Percentiles rank a stretch among this genome's conserved stretches.
Conservation (phyloP, 2,888 invertebrate species). For the Agrenia bidenticulata region DNA sequence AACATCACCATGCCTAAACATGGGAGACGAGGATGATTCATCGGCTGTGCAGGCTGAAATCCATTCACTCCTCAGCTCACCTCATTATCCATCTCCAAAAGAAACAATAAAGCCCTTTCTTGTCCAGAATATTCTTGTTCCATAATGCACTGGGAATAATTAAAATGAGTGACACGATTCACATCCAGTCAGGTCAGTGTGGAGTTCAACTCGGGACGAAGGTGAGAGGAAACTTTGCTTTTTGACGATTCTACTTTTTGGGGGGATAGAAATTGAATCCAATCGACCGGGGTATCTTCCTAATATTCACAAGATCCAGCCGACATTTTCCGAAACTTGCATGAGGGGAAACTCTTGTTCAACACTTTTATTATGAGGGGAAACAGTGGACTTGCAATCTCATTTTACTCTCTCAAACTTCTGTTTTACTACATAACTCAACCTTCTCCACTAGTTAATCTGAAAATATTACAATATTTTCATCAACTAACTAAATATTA, state of each 20-base stretch:
- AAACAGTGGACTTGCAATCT: not conserved
- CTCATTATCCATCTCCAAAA: not conserved
- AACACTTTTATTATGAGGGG: not conserved
- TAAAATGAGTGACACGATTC: slow-evolving; percentile 10
- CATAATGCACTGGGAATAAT: not conserved
- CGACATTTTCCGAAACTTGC: slow-evolving; percentile 11
- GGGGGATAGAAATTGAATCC: slow-evolving; percentile 5
- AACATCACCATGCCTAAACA: no score
- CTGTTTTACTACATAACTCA: not conserved
- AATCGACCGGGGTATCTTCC: slow-evolving; percentile 1
- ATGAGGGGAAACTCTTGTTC: not conserved
- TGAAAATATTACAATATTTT: not conserved
- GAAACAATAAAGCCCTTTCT: not conserved
- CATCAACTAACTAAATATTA: not conserved
- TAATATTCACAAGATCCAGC: slow-evolving; percentile 4
- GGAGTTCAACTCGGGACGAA: not conserved
- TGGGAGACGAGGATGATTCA: not conserved
- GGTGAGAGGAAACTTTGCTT: not conserved
- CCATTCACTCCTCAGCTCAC: no score
- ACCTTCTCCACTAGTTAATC: not conserved
- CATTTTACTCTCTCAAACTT: not conserved
- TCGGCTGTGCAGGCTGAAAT: not conserved
- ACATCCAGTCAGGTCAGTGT: slow-evolving; percentile 6
- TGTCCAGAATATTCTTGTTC: no score
- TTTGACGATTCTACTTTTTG: not conserved